Evolutionary conservation across 1,140 invertebrate genomes (phyloP).

Genomic region (Cataglyphis hispanica): DNA sequence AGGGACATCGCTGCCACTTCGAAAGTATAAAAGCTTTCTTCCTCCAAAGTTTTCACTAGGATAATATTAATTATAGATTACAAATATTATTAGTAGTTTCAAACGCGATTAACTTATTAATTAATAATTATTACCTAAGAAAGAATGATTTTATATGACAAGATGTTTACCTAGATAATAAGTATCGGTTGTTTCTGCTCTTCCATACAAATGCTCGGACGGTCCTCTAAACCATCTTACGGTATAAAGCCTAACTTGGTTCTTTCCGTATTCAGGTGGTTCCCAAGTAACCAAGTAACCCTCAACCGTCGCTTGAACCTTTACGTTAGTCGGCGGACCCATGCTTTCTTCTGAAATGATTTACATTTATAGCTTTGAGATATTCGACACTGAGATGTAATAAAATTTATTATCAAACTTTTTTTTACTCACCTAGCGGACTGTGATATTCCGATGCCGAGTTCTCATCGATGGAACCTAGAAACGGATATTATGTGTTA

Average conservation of each 20-base stretch:
- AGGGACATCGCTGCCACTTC: conserved; percentile 89
- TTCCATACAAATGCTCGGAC: conserved; percentile 87
- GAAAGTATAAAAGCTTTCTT: conserved; percentile 89
- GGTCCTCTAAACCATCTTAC: conserved; percentile 89
- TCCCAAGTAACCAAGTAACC: conserved; percentile 92
- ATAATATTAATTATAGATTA: conserved; percentile 57
- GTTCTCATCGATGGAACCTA: conserved; percentile 78
- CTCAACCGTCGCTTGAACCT: conserved; percentile 87
- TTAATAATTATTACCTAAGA: conserved; percentile 7
- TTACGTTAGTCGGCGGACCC: conserved; percentile 90
- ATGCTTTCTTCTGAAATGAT: conserved; percentile 81
- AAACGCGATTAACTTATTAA: not conserved
- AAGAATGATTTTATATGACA: not conserved
- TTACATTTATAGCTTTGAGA: not conserved
- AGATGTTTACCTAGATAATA: conserved; percentile 87
- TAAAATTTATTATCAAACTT: not conserved
- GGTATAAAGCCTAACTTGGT: conserved; percentile 88
- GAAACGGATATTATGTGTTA: conserved; percentile 39
- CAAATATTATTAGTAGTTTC: not conserved
- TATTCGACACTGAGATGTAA: conserved; percentile 1
- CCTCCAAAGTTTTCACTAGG: conserved; percentile 89
- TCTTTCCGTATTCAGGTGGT: conserved; percentile 88
- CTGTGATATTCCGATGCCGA: conserved; percentile 80
- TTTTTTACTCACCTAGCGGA: conserved; percentile 68
- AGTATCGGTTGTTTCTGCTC: conserved; percentile 89